Evolutionary conservation across 2,113 vertebrate species (phyloP), one percentile per base, ranked within the genome.

Genomic region (Oncorhynchus kisutch): DNA sequence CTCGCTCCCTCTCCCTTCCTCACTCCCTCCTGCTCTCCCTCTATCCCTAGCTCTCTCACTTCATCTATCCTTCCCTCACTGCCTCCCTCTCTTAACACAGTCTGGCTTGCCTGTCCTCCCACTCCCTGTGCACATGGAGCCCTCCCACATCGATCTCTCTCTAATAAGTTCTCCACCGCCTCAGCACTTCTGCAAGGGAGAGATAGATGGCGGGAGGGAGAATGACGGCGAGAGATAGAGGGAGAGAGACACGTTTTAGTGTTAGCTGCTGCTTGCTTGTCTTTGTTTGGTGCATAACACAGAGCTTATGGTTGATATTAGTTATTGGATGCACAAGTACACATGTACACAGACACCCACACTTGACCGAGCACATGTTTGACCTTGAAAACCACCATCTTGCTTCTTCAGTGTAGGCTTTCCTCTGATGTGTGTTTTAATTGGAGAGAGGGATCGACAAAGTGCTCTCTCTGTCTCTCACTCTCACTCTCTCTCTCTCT

Each of bases 81-180:
- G 9, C 67, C 67, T n/a, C 57, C 24, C n/a, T 71, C 67, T n/a
- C 72, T 25, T 25, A n/a, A 67, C 69, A 24, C 51, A 73, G 62
- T 20, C 49, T 13, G 7, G 7, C 59, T 1, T 2, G 73, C 39
- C 64, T 67, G 57, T 72, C 29, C 66, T 67, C 25, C 57, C 49
- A 20, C 74, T 45, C 5, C 66, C 75, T 66, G 51, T 74, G 57
- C 57, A 14, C 77, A 73, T 71, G 3, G 51, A 72, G 59, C 78
- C 70, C 68, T 27, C 77, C 39, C 75, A 60, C 82, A 87, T 79
- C 25, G 34, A 83, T 78, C 81, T 82, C 39, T 24, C 79, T 78
- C 51, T 86, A 29, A n/a, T 62, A 71, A 80, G 77, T 79, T 78
- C 75, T 78, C 62, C 64, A 29, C 45, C 77, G 78, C 74, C 25